These are phyloP conservation scores for Nycticorax nycticorax DNA, from an alignment of 2,113 vertebrate species.

Conservation along the genomic window DNA sequence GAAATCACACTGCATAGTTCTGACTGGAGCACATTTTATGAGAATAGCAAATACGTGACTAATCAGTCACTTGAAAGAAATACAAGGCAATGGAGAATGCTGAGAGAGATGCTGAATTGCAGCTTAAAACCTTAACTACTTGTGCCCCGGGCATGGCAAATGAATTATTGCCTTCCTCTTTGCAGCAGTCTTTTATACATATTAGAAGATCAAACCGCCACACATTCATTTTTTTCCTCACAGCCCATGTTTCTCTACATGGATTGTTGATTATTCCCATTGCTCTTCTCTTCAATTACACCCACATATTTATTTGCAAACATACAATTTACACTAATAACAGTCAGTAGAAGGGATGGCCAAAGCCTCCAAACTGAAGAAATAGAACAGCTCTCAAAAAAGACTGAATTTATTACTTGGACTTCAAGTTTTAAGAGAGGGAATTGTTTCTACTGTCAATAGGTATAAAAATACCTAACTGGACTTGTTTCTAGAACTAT, in stretches of 20 bases:
- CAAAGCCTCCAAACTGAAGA: background rate
- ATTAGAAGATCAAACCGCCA: background rate
- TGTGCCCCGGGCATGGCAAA: background rate
- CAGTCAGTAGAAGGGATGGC: background rate
- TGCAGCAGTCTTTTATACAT: background rate
- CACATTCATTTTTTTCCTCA: background rate
- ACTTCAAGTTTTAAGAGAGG: background rate
- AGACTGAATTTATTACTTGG: background rate
- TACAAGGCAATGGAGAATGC: background rate
- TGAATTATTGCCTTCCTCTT: background rate
- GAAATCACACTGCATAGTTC: background rate
- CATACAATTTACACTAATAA: background rate
- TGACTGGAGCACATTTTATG: background rate
- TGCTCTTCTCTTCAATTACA: background rate
- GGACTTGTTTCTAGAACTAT: background rate
- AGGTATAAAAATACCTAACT: background rate
- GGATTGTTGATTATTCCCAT: background rate
- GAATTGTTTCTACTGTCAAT: background rate
- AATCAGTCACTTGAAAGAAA: conserved; percentile 1
- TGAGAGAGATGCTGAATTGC: conserved; percentile 2
- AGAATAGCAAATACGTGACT: background rate
- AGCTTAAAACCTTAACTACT: conserved; percentile 12
- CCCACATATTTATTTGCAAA: background rate
- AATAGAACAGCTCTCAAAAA: background rate
- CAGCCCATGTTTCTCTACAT: background rate